Evolutionary conservation across 2,113 vertebrate species (phyloP).

Genomic region (Mellivora capensis): DNA sequence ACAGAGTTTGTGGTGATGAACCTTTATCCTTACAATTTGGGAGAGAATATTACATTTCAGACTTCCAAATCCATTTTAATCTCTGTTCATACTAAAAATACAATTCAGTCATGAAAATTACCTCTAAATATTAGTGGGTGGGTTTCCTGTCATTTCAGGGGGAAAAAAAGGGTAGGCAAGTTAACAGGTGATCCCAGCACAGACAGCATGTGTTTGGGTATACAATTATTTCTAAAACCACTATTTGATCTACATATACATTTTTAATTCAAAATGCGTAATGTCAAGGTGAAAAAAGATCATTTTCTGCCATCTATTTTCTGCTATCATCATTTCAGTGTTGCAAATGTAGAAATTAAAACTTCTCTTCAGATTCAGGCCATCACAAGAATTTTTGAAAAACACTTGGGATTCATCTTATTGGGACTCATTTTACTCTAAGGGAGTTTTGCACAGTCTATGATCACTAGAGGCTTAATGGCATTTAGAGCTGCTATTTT

Average conservation of each 20-base stretch:
- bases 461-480: not conserved
- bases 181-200: not conserved
- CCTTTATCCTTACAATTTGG: not conserved
- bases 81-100: not conserved
- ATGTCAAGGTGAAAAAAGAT: not conserved
- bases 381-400: not conserved
- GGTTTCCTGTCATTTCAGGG: not conserved
- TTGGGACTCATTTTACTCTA: not conserved
- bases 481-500: not conserved
- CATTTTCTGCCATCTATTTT: not conserved
- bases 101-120: not conserved
- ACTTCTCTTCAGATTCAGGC: not conserved
- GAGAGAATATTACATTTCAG: not conserved
- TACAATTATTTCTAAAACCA: not conserved
- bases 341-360: not conserved
- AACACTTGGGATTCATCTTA: not conserved
- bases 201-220: not conserved
- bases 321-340: not conserved
- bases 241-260: not conserved
- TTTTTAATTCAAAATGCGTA: constrained; percentile 23
- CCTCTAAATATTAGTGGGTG: not conserved
- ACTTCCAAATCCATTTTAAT: constrained; percentile 2
- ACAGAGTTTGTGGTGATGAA: not conserved
- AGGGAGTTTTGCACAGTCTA: not conserved
- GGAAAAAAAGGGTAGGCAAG: not conserved